Percentiles rank a stretch among this genome's conserved stretches.
Conservation (phyloP, 2,888 invertebrate species). For the Caenorhabditis macrosperma region DNA sequence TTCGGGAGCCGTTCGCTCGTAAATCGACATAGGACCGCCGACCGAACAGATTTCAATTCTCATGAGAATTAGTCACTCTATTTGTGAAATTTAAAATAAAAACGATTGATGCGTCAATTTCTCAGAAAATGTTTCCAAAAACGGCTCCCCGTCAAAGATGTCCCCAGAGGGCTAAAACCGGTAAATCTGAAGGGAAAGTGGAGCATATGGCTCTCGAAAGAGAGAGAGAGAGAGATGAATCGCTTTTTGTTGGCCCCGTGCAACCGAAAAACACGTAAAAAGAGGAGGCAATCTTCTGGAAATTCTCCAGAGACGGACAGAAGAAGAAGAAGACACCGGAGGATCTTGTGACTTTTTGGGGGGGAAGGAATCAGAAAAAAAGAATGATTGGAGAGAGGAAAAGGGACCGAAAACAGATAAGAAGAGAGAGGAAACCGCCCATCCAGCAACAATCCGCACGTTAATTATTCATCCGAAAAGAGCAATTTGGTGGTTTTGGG, state of each 20-base stretch:
- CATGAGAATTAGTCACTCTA: too few relatives aligned
- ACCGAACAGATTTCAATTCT: too few relatives aligned
- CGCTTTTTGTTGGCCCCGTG: neutral
- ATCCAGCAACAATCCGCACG: conserved; percentile 23
- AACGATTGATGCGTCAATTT: too few relatives aligned
- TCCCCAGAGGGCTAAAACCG: too few relatives aligned
- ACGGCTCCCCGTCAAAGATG: too few relatives aligned
- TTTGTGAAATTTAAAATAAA: too few relatives aligned
- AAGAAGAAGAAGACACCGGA: neutral
- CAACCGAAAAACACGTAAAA: neutral
- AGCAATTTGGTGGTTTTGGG: neutral
- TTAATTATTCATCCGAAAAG: conserved; percentile 31
- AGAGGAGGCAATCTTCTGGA: neutral
- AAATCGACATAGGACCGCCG: too few relatives aligned
- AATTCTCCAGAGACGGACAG: neutral
- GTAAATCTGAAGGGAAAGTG: neutral
- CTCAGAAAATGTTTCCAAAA: too few relatives aligned
- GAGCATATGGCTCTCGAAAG: neutral
- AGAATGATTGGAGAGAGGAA: conserved; percentile 21
- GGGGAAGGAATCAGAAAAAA: neutral
- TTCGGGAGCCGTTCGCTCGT: too few relatives aligned
- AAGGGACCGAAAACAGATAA: neutral
- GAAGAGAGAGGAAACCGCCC: neutral
- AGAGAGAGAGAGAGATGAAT: neutral
- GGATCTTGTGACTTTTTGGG: neutral